Conservation (phyloP, 2,113 vertebrate species). For the Silurus asotus region DNA sequence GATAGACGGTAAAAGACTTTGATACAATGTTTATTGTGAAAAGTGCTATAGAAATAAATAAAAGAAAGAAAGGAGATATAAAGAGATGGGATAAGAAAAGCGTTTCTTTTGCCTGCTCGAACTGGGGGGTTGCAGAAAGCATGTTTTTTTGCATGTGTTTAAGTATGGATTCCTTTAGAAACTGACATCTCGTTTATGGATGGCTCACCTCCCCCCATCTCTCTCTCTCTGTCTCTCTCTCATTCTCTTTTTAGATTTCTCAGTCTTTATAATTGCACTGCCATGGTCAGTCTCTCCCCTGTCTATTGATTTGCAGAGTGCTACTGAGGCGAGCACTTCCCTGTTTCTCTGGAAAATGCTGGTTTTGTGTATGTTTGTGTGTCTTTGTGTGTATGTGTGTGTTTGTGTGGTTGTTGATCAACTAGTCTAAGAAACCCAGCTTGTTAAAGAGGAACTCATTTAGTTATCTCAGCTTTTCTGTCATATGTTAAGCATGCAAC, state of each 20-base stretch:
- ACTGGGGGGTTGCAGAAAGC: not conserved
- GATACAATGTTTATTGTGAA: not conserved
- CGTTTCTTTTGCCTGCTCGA: constrained; percentile 2
- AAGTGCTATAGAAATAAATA: not conserved
- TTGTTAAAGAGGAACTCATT: constrained; percentile 14
- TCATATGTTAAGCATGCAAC: constrained; percentile 2
- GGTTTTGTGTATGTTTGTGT: not conserved
- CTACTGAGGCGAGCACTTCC: constrained; percentile 62
- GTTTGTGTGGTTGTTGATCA: constrained; percentile 1
- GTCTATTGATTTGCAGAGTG: constrained; percentile 66
- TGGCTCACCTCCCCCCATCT: not conserved
- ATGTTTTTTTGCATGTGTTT: not conserved
- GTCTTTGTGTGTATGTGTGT: not conserved
- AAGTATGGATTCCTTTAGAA: not conserved
- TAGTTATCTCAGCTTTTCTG: not conserved
- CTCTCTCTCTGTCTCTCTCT: not conserved
- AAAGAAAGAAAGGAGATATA: not conserved
- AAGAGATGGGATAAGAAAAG: not conserved
- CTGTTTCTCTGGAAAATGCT: constrained; percentile 51
- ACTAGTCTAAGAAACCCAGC: not conserved
- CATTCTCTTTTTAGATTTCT: constrained; percentile 15
- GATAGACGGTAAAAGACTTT: not conserved
- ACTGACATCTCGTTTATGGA: not conserved
- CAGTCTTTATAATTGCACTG: constrained; percentile 62
- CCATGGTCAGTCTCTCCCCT: constrained; percentile 62